Conservation (phyloP, 2,113 vertebrate genomes). For the Tragulus kanchil region DNA sequence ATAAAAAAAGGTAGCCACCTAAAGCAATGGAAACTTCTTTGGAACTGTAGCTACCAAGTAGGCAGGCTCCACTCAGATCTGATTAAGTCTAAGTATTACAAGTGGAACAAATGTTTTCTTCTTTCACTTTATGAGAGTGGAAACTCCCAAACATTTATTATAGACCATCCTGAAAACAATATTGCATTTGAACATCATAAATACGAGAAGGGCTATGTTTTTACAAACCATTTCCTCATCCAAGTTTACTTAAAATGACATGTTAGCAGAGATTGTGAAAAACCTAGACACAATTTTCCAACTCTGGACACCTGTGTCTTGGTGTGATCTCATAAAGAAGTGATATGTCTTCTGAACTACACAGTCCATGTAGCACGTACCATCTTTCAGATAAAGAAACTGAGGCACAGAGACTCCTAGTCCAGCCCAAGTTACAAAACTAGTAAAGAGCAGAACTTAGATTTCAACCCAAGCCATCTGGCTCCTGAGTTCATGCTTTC, state of each 20-base stretch:
- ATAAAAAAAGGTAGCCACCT: background rate
- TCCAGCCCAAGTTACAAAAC: background rate
- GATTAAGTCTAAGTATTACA: background rate
- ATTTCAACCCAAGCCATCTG: background rate
- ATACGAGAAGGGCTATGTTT: slow-evolving; percentile 8
- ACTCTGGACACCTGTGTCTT: background rate
- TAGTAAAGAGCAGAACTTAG: background rate
- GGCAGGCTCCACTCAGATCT: background rate
- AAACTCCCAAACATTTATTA: slow-evolving; percentile 57
- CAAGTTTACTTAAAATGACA: slow-evolving; percentile 37
- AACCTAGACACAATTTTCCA: background rate
- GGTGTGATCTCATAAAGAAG: background rate
- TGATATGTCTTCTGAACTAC: background rate
- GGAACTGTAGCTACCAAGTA: background rate
- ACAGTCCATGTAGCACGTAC: background rate
- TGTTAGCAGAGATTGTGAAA: background rate
- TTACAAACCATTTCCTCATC: slow-evolving; percentile 29
- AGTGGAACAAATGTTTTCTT: background rate
- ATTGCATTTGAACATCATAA: slow-evolving; percentile 62
- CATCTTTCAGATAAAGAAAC: background rate
- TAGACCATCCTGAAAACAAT: slow-evolving; percentile 1
- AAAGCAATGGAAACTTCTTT: slow-evolving; percentile 1
- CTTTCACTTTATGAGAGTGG: slow-evolving; percentile 30
- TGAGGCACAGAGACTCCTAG: background rate
- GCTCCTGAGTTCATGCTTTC: background rate